These are phyloP conservation scores for Cinclus cinclus DNA, from an alignment of 2,113 vertebrate species.

Conservation along the genomic window DNA sequence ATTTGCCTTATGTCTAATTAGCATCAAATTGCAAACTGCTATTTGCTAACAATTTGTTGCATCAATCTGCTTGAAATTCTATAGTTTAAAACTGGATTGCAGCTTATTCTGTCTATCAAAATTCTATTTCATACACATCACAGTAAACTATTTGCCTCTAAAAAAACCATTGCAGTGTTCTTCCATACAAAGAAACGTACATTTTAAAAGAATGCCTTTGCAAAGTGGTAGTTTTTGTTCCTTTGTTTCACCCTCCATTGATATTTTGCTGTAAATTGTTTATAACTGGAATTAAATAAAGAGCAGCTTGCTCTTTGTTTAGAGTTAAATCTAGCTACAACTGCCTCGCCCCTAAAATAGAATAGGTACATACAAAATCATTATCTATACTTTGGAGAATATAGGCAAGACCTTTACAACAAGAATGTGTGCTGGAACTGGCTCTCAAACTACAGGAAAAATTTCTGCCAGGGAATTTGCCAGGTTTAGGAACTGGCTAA, in stretches of 20 bases:
- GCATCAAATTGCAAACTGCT: conserved; percentile 88
- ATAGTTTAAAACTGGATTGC: conserved; percentile 82
- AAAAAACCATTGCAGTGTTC: conserved; percentile 18
- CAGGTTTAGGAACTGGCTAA: background rate
- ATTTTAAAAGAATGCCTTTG: conserved; percentile 21
- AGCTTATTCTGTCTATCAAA: conserved; percentile 80
- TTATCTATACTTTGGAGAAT: background rate
- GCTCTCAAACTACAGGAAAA: background rate
- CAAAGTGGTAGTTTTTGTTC: background rate
- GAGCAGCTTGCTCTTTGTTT: background rate
- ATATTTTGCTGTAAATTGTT: background rate
- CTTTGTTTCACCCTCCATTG: background rate
- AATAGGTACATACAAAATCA: background rate
- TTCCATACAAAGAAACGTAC: conserved; percentile 50
- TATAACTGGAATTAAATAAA: background rate
- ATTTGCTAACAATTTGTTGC: conserved; percentile 88
- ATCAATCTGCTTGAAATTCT: conserved; percentile 87
- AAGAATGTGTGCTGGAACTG: background rate
- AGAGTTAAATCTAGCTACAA: background rate
- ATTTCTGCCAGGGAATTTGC: background rate
- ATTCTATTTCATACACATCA: conserved; percentile 75
- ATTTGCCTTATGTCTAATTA: conserved; percentile 89
- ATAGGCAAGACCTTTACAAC: background rate
- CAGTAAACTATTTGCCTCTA: conserved; percentile 69
- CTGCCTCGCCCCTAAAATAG: background rate